Conservation (phyloP, 2,113 vertebrate genomes). For the Catharus bicknelli region DNA sequence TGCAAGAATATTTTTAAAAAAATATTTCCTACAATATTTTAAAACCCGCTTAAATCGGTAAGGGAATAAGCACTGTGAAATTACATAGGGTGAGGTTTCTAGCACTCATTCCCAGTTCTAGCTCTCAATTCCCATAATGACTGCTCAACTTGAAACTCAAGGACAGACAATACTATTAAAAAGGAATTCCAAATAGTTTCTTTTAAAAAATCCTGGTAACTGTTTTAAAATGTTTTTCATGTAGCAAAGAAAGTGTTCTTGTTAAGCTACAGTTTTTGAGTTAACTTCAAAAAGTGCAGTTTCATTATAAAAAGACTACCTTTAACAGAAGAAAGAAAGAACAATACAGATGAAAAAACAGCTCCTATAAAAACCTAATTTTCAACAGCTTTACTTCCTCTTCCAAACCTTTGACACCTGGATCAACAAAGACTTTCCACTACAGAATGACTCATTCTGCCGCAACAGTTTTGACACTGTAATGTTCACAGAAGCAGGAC, state of each 20-base stretch:
- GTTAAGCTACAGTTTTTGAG: background rate
- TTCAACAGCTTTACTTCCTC: background rate
- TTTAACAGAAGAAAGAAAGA: background rate
- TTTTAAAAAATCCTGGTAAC: background rate
- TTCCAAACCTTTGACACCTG: slow-evolving; percentile 10
- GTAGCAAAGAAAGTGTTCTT: background rate
- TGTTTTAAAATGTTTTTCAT: background rate
- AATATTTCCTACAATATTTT: background rate
- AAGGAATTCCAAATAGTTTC: background rate
- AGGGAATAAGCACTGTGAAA: background rate
- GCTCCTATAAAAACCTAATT: background rate
- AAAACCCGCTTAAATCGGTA: background rate
- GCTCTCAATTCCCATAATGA: background rate
- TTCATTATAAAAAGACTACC: background rate
- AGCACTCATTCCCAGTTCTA: background rate
- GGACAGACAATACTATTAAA: background rate
- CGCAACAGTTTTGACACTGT: background rate
- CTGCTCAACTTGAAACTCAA: background rate
- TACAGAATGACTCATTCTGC: background rate
- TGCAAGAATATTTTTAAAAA: background rate
- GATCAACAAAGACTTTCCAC: slow-evolving; percentile 23
- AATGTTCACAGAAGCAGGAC: background rate
- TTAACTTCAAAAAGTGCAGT: background rate
- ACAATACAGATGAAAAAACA: background rate
- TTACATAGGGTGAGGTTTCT: background rate